Percentiles rank a stretch among this genome's conserved stretches.
Evolutionary conservation across 2,113 vertebrate genomes (phyloP).

Genomic region (Erinaceus europaeus): DNA sequence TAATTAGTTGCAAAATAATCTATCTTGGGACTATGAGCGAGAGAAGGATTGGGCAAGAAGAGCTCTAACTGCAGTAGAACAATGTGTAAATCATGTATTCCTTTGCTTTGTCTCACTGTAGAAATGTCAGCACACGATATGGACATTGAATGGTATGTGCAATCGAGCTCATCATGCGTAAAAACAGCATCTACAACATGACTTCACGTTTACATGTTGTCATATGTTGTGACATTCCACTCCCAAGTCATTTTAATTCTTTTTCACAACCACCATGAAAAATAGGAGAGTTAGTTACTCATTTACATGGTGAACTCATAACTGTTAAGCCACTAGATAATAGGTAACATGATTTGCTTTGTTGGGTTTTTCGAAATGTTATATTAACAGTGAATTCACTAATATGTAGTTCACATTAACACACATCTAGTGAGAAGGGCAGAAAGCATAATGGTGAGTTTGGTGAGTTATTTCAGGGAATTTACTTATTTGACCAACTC

Average conservation of each 20-base stretch:
- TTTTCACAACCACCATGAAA: neutral
- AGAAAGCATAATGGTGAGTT: neutral
- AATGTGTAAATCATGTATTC: slow-evolving; percentile 26
- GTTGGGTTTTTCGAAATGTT: neutral
- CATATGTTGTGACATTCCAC: neutral
- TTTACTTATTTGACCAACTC: neutral
- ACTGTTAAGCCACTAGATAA: neutral
- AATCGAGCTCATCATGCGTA: neutral
- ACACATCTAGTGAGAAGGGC: neutral
- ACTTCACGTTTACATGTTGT: neutral
- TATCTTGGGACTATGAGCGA: slow-evolving; percentile 55
- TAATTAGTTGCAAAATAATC: slow-evolving; percentile 72
- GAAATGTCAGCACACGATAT: neutral
- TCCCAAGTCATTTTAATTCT: neutral
- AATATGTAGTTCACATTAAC: too few species aligned
- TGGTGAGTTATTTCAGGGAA: neutral
- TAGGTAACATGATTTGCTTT: neutral
- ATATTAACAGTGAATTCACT: neutral
- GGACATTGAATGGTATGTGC: neutral
- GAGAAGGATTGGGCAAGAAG: slow-evolving; percentile 39
- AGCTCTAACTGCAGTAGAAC: slow-evolving; percentile 39
- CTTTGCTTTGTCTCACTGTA: neutral
- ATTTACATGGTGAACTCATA: neutral
- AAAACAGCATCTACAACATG: neutral
- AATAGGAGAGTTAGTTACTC: neutral